These are phyloP conservation scores for Melanostigma gelatinosum DNA, from an alignment of 2,113 vertebrate genomes.

Conservation along the genomic window DNA sequence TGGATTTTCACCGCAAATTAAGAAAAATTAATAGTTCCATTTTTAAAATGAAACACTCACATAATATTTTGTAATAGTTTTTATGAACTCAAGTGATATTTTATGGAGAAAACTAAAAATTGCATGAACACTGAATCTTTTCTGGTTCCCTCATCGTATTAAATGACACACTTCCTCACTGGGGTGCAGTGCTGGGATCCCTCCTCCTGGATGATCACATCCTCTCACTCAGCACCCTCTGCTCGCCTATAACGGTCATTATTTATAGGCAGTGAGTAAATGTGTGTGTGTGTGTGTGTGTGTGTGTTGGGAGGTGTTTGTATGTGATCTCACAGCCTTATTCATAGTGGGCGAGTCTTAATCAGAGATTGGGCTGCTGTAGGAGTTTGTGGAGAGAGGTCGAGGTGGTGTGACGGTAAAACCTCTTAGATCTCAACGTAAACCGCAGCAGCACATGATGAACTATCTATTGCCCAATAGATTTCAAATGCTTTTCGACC, in stretches of 20 bases:
- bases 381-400: slow-evolving; percentile 16
- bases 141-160: slow-evolving; percentile 1
- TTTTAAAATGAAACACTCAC: no score
- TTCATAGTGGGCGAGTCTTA: slow-evolving; percentile 72
- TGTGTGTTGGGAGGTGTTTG: slow-evolving; percentile 5
- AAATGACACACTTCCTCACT: slow-evolving; percentile 10
- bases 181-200: slow-evolving; percentile 41
- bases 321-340: slow-evolving; percentile 73
- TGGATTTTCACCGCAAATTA: background rate
- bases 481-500: background rate
- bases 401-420: slow-evolving; percentile 5
- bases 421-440: background rate
- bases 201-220: slow-evolving; percentile 56
- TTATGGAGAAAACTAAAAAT: no score
- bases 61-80: no score
- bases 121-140: background rate
- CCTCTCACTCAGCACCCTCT: slow-evolving; percentile 51
- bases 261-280: slow-evolving; percentile 77
- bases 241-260: slow-evolving; percentile 63
- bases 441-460: background rate
- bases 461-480: background rate
- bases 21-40: background rate
- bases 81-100: no score
- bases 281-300: slow-evolving; percentile 17
- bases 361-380: slow-evolving; percentile 30